Evolutionary conservation across 2,797 vertebrate species (phyloP).

Genomic region (Tamandua tetradactyla): DNA sequence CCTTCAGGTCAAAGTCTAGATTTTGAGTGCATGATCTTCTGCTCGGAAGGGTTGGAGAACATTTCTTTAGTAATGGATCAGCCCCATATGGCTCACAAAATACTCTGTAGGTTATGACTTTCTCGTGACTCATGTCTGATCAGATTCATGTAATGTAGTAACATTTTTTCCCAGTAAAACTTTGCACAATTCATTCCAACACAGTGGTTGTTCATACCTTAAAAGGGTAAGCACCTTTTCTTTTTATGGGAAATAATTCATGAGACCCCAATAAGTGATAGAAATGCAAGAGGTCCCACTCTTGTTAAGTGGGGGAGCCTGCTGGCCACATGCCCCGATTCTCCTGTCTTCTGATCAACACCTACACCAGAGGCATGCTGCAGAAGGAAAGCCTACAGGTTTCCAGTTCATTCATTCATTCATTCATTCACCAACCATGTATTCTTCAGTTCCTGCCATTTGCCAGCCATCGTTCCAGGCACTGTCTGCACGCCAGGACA

Average conservation of each 20-base stretch:
- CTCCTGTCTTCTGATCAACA: too few relatives aligned
- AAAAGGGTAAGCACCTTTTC: not conserved
- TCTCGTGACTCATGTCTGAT: rapidly evolving
- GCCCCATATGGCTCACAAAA: rapidly evolving
- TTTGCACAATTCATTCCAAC: not conserved
- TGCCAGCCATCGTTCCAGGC: not conserved
- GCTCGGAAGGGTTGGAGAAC: not conserved
- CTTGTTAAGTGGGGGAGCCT: too few relatives aligned
- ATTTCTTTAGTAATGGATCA: rapidly evolving
- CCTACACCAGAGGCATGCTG: too few relatives aligned
- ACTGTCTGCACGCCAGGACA: not conserved
- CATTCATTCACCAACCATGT: not conserved
- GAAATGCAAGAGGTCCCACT: not conserved
- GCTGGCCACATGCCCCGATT: too few relatives aligned
- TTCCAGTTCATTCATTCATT: not conserved
- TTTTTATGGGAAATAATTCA: not conserved
- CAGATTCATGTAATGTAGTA: not conserved
- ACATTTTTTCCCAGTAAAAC: not conserved
- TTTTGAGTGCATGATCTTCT: too few relatives aligned
- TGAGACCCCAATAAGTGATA: not conserved
- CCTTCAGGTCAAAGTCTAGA: too few relatives aligned
- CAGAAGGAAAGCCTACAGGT: not conserved
- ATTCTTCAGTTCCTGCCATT: not conserved
- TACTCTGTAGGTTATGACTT: not conserved
- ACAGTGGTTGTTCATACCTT: not conserved